A percentile compares a stretch with the other conserved stretches of the same genome.
Evolutionary conservation across 2,888 invertebrate genomes (phyloP).

Genomic region (Nomada lathburiana): DNA sequence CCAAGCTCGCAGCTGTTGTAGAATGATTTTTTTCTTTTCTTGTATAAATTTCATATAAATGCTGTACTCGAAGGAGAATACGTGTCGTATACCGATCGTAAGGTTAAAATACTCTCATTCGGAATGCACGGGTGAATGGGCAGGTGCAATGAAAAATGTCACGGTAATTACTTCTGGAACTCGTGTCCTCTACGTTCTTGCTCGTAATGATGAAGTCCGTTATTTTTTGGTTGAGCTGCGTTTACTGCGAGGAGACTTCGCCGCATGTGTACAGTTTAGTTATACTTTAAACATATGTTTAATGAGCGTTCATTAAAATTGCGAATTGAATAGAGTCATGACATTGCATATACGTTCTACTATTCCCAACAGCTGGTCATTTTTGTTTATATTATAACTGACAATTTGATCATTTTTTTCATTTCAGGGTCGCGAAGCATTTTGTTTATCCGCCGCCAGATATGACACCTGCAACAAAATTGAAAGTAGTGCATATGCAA

Average conservation of each 20-base stretch:
- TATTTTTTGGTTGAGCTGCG: neutral
- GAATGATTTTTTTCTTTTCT: slow-evolving; percentile 6
- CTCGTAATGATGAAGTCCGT: neutral
- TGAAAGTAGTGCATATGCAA: neutral
- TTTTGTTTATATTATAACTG: neutral
- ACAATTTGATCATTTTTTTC: neutral
- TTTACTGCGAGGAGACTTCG: neutral
- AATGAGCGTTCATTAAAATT: neutral
- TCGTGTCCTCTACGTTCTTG: neutral
- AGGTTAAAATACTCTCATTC: neutral
- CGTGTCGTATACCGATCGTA: neutral
- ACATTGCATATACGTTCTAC: neutral
- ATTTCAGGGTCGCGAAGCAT: neutral
- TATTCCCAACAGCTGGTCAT: neutral
- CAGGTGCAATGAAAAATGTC: neutral
- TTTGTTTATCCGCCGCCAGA: neutral
- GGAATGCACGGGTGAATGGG: slow-evolving; percentile 4
- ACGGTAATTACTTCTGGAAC: slow-evolving; percentile 11
- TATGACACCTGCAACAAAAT: slow-evolving; percentile 42
- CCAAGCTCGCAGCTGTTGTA: slow-evolving; percentile 4
- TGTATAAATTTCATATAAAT: slow-evolving; percentile 24
- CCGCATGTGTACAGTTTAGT: neutral
- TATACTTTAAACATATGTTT: neutral
- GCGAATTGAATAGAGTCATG: neutral
- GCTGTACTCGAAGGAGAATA: neutral